Evolutionary conservation across 2,888 invertebrate species (phyloP).

Genomic region (Zhuqinia jingwanae): DNA sequence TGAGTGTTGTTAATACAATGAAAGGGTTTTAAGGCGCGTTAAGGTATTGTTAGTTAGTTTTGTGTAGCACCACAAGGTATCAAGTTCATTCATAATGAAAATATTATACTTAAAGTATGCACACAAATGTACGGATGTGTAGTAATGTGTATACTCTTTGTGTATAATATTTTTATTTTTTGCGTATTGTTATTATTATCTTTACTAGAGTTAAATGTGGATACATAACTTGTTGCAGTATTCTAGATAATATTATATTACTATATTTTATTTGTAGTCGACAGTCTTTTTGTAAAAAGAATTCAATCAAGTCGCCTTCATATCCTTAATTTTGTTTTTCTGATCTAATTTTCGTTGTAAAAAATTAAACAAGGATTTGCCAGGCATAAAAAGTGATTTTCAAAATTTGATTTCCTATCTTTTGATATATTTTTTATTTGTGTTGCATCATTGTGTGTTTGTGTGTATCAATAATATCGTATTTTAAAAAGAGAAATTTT

Average conservation of each 20-base stretch:
- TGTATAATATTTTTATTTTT: neutral
- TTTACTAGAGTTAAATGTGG: neutral
- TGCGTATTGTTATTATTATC: neutral
- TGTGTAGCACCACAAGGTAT: neutral
- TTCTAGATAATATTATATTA: no score
- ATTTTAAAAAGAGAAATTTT: neutral
- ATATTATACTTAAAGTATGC: no score
- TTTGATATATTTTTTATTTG: neutral
- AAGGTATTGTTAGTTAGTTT: no score
- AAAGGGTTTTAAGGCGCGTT: no score
- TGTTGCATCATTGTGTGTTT: no score
- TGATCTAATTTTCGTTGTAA: conserved; percentile 21
- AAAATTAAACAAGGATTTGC: conserved; percentile 7
- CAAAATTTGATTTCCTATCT: neutral
- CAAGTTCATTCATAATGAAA: neutral
- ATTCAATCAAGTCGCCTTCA: conserved; percentile 51
- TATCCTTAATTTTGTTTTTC: conserved; percentile 40
- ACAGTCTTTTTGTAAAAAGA: conserved; percentile 15
- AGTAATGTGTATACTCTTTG: no score
- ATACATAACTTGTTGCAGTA: no score
- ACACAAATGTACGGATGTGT: no score
- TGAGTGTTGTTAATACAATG: neutral
- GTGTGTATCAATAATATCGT: no score
- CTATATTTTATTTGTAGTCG: no score
- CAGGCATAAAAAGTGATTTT: neutral